Evolutionary conservation across 1,140 invertebrate species (phyloP), one percentile per base, ranked within the genome.

Genomic region (Argopecten irradians): DNA sequence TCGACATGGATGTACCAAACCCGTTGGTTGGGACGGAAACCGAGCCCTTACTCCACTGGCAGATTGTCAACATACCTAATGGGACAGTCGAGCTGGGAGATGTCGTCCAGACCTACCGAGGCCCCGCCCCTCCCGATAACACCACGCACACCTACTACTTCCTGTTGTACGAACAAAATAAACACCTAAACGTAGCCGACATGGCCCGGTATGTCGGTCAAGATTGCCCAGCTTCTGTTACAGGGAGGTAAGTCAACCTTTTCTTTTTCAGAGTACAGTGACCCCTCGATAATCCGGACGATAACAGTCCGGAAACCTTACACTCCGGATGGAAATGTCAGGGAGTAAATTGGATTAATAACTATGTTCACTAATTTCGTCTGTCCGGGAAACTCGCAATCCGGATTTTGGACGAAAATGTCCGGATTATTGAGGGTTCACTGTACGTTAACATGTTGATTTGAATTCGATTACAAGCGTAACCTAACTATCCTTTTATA

Each of bases 61-160:
- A 91, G 34, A 86, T 93, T 19, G 41, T 90, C 36, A 93, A 93
- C 84, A 92, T 92, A 35, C 85, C 87, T 22, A 86, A 89, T 36
- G 91, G 89, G 35, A 84, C 87, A 34, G 89, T 93, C 0, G 41
- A 83, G 7, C 35, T 89, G 13, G 92, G 92, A 39, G 46, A 91
- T 34, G 87, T 82, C 0, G 89, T 91, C 0, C 86, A 85, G 39
- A 36, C 83, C 1, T 93, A 93, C 86, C 87, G 87, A 83, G 92
- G 91, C 0, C 92, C 92, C 0, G 88, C 87, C 14, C 92, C 92
- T 1, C 88, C 91, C 0, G 90, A 92, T 43, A 85, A 34, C 35
- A 86, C 89, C 14, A 83, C 86, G 8, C 92, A 93, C 84, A 89
- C 84, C 32, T 93, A 92, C 87, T 91, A 90, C 85, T 92, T 91